Base-by-base conservation (phyloP, 2,797 vertebrate genomes). In the Pelochelys cantorii region DNA sequence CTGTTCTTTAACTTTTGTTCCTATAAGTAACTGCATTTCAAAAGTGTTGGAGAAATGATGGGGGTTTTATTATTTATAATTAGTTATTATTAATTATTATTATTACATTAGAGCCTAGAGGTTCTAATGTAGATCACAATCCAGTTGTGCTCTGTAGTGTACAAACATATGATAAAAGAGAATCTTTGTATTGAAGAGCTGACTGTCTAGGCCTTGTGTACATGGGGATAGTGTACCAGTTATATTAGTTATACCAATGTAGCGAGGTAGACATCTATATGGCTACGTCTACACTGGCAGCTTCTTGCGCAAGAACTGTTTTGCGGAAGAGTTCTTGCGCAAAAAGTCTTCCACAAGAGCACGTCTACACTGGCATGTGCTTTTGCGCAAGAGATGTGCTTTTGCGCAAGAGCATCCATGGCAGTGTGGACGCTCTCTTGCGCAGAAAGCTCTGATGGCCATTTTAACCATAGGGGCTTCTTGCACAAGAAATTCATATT, bases 121-220 rank as follows among this genome's bases (percentile, higher is more conserved):
- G 1, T 7, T 3, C 4, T 71, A 71, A 29, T 0, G 0, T 7
- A 11, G 34, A 71, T 22, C 68, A 11, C 3, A 23, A 10, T 0
- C 74, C 20, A 74, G 15, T 17, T 6, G 3, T 77, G 81, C 79
- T 62, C 81, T 65, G 7, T 8, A 34, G 2, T 84, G 5, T 27
- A 8, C 48, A 52, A 29, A 29, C 25, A 29, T 75, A 23, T 52
- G 27, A 12, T 75, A 75, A 75, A 23, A 75, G 23, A 27, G 12
- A 48, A 23, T 7, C 23, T 23, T 52, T 52, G 25, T 14, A 14
- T 42, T 52, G 74, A 52, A 77, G 74, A 77, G 8, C 13, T 27
- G 5, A 29, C 13, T 14, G 14, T 52, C 25, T 17, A 29, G 42
- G 27, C 25, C 25, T 29, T 77, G 6, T 27, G 27, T 48, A 27